phyloP scores from a whole-genome alignment of 1,140 invertebrate species.

The Centruroides sculpturatus region DNA sequence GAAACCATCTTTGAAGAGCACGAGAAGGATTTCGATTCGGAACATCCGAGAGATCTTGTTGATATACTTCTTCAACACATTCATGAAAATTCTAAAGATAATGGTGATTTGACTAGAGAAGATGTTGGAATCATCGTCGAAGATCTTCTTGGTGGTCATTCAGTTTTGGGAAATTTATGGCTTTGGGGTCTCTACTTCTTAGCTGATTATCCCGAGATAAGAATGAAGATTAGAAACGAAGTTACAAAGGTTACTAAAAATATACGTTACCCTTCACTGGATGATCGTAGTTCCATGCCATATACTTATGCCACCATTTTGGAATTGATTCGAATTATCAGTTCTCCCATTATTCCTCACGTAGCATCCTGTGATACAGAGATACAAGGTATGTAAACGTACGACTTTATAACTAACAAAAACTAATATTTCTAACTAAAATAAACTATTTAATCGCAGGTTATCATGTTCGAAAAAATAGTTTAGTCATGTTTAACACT shows the following conservation, averaged over 20 bases:
- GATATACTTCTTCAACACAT: slow-evolving; percentile 18
- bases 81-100: slow-evolving; percentile 4
- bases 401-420: neutral
- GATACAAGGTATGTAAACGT: slow-evolving; percentile 39
- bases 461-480: slow-evolving; percentile 57
- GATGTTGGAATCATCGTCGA: slow-evolving; percentile 18
- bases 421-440: neutral
- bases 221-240: slow-evolving; percentile 34
- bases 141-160: slow-evolving; percentile 61
- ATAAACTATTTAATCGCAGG: slow-evolving; percentile 24
- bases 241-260: slow-evolving; percentile 12
- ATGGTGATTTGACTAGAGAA: slow-evolving; percentile 7
- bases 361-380: slow-evolving; percentile 59
- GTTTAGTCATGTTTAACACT: slow-evolving; percentile 74
- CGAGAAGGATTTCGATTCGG: slow-evolving; percentile 14
- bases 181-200: slow-evolving; percentile 50
- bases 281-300: slow-evolving; percentile 51
- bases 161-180: slow-evolving; percentile 67
- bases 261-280: slow-evolving; percentile 26
- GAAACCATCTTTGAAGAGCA: slow-evolving; percentile 43
- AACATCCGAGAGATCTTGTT: slow-evolving; percentile 21
- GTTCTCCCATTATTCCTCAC: slow-evolving; percentile 81
- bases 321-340: slow-evolving; percentile 59
- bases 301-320: slow-evolving; percentile 68
- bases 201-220: slow-evolving; percentile 39